Evolutionary conservation across 64 coral and sea anemone genomes (phyloP).

Genomic region (Trachythela sp.): DNA sequence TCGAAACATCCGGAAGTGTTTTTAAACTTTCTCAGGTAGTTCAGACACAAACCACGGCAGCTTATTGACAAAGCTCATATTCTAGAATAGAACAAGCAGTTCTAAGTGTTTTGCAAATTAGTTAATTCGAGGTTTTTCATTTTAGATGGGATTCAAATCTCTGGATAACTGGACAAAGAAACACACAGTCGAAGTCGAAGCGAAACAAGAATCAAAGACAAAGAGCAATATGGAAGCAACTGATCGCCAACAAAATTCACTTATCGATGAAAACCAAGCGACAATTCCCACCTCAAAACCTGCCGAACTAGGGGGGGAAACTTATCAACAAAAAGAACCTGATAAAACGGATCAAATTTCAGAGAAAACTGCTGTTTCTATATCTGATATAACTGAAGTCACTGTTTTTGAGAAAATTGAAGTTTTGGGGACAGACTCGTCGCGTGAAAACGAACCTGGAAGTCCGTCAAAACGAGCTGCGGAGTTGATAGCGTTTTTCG

Average conservation of each 20-base stretch:
- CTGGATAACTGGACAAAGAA: background rate
- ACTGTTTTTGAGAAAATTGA: too few relatives aligned
- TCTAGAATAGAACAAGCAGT: too few relatives aligned
- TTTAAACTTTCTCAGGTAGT: too few relatives aligned
- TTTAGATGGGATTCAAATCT: background rate
- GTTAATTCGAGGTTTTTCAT: background rate
- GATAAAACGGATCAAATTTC: background rate
- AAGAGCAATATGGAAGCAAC: background rate
- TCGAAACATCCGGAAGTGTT: too few relatives aligned
- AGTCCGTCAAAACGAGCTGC: constrained; percentile 12
- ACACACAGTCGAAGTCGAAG: background rate
- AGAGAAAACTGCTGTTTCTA: background rate
- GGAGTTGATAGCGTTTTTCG: background rate
- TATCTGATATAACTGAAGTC: too few relatives aligned
- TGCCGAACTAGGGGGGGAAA: background rate
- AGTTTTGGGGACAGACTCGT: background rate
- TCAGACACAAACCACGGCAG: too few relatives aligned
- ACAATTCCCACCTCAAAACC: background rate
- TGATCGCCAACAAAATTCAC: background rate
- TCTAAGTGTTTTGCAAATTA: too few relatives aligned
- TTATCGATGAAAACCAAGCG: background rate
- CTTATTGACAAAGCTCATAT: too few relatives aligned
- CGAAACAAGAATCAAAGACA: background rate
- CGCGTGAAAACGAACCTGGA: background rate
- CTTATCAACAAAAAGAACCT: background rate